A percentile compares a stretch with the other conserved stretches of the same genome.
phyloP scores from a whole-genome alignment of 2,888 invertebrate species.

The Brachypalpus laphriformis region DNA sequence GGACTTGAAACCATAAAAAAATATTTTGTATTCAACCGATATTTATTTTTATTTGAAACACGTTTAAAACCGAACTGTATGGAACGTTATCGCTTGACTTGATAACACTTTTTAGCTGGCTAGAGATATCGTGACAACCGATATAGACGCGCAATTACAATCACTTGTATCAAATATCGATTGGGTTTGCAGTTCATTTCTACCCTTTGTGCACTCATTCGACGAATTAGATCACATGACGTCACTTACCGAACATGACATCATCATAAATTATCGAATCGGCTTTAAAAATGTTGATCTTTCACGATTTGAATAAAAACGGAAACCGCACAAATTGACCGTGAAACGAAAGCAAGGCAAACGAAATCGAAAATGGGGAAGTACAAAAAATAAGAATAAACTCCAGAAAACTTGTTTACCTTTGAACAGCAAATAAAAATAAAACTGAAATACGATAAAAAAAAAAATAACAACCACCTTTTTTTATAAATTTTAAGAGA shows the following conservation, averaged over 20 bases:
- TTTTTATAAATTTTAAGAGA: conserved; percentile 11
- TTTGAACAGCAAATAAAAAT: conserved; percentile 41
- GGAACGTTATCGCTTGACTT: conserved; percentile 29
- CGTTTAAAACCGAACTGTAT: conserved; percentile 14
- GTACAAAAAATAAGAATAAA: background rate
- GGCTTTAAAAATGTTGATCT: conserved; percentile 3
- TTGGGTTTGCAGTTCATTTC: background rate
- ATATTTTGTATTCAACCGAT: conserved; percentile 12
- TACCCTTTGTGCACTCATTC: conserved; percentile 20
- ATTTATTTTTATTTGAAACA: background rate
- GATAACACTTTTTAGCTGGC: conserved; percentile 40
- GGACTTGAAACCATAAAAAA: background rate
- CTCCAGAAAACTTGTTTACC: conserved; percentile 62
- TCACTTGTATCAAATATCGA: conserved; percentile 6
- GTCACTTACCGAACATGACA: conserved; percentile 63
- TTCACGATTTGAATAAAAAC: conserved; percentile 9
- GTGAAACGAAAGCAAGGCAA: conserved; percentile 33
- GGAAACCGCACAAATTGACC: conserved; percentile 55
- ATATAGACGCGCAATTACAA: conserved; percentile 22
- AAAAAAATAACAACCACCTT: conserved; percentile 57
- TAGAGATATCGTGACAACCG: background rate
- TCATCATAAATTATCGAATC: conserved; percentile 31
- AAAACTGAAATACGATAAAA: background rate
- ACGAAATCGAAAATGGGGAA: background rate
- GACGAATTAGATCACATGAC: conserved; percentile 57